phyloP scores from a whole-genome alignment of 2,113 vertebrate species.

The Trichechus manatus region DNA sequence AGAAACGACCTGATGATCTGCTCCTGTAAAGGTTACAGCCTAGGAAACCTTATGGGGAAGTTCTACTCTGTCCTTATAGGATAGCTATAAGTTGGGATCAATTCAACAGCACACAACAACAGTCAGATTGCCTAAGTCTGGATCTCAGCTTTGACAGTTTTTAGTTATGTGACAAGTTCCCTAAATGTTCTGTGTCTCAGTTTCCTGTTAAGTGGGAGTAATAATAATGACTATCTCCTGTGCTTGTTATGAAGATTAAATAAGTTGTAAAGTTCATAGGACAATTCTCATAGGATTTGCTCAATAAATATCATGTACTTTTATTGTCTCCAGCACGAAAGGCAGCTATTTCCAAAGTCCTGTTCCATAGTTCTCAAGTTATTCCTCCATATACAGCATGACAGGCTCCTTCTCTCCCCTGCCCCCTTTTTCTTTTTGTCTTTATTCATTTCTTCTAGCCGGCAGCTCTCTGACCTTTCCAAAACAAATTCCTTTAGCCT shows the following conservation, averaged over 20 bases:
- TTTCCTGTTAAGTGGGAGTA: not conserved
- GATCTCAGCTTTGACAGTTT: not conserved
- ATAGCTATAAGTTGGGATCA: too few species aligned
- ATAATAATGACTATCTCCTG: not conserved
- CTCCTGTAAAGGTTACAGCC: too few species aligned
- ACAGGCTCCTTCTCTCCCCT: not conserved
- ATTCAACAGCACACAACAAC: too few species aligned
- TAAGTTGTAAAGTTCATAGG: not conserved
- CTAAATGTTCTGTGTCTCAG: not conserved
- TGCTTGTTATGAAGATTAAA: not conserved
- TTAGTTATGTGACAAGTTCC: not conserved
- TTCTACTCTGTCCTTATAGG: too few species aligned
- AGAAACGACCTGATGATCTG: too few species aligned
- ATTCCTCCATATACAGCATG: not conserved
- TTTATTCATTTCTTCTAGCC: slow-evolving; percentile 32
- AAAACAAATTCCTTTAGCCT: slow-evolving; percentile 4
- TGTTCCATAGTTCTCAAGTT: not conserved
- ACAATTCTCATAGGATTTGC: not conserved
- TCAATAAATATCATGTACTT: not conserved
- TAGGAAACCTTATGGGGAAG: too few species aligned
- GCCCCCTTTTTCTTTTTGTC: not conserved
- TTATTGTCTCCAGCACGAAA: not conserved
- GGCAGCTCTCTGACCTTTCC: slow-evolving; percentile 14
- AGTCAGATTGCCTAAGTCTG: not conserved
- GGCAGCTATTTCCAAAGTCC: not conserved